Conservation (phyloP, 2,113 vertebrate genomes). For the Probosciger aterrimus region DNA sequence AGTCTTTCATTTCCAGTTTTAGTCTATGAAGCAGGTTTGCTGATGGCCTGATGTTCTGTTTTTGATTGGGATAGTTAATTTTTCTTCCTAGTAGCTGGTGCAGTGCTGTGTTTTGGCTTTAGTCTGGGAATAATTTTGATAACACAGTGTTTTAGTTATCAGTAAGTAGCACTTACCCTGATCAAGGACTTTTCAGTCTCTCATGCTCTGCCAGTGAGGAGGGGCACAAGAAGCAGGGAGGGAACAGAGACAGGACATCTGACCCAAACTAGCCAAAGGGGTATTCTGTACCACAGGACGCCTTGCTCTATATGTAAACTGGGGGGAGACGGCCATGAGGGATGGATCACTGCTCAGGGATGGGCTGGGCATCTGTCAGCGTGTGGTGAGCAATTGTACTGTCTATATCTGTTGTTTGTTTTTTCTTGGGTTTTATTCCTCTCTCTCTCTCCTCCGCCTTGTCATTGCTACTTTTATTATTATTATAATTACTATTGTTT, state of each 20-base stretch:
- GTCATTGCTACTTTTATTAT: not conserved
- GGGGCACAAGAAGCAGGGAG: not conserved
- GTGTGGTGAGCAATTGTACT: not conserved
- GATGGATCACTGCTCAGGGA: not conserved
- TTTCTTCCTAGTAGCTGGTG: not conserved
- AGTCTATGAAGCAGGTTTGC: not conserved
- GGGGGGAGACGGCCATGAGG: not conserved
- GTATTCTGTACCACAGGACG: not conserved
- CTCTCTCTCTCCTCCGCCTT: not conserved
- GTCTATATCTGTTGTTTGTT: not conserved
- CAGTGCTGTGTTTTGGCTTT: not conserved
- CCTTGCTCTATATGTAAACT: not conserved
- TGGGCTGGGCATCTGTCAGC: not conserved
- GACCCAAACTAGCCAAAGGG: not conserved
- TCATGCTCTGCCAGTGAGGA: not conserved
- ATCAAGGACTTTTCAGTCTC: not conserved
- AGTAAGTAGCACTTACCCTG: not conserved
- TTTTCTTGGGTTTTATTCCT: not conserved
- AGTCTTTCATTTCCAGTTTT: not conserved
- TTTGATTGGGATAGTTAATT: not conserved
- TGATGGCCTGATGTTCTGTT: not conserved
- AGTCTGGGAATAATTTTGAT: not conserved
- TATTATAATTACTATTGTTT: not conserved
- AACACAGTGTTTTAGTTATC: not conserved
- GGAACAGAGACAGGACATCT: not conserved